Evolutionary conservation across 1,140 invertebrate species (phyloP).

Genomic region (Potamilus streckersoni): DNA sequence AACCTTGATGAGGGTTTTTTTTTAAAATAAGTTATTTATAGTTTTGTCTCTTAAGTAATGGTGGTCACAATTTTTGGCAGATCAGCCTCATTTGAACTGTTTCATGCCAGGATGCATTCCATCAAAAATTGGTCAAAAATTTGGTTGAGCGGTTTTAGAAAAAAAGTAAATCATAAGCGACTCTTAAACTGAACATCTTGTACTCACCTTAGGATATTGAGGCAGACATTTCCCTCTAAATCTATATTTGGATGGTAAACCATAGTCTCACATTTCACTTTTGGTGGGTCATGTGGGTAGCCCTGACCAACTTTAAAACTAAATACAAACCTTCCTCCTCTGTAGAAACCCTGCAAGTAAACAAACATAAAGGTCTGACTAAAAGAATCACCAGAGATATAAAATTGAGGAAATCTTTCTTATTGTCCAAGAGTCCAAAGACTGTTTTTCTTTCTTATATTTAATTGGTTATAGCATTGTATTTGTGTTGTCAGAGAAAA

Average conservation of each 20-base stretch:
- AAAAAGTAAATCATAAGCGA: too few relatives aligned
- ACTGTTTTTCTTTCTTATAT: too few relatives aligned
- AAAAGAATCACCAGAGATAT: background rate
- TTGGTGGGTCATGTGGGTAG: conserved; percentile 96
- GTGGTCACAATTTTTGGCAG: too few relatives aligned
- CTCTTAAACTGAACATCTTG: conserved; percentile 51
- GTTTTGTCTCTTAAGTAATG: too few relatives aligned
- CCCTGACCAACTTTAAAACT: conserved; percentile 97
- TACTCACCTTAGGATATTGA: conserved; percentile 90
- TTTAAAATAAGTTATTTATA: too few relatives aligned
- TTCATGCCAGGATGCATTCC: too few relatives aligned
- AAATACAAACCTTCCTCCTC: conserved; percentile 93
- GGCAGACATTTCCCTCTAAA: conserved; percentile 92
- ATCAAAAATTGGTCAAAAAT: too few relatives aligned
- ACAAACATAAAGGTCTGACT: conserved; percentile 2
- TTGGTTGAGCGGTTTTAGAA: too few relatives aligned
- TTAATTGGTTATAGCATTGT: too few relatives aligned
- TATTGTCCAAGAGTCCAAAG: background rate
- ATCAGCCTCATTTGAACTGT: too few relatives aligned
- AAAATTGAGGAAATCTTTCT: background rate
- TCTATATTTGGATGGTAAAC: conserved; percentile 97
- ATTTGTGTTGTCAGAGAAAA: too few relatives aligned
- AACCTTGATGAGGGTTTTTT: too few relatives aligned
- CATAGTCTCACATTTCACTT: conserved; percentile 90
- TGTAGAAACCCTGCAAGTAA: conserved; percentile 87